Percentiles rank a stretch among this genome's conserved stretches.
Conservation (phyloP, 1,140 invertebrate species). For the Drosophila navojoa region DNA sequence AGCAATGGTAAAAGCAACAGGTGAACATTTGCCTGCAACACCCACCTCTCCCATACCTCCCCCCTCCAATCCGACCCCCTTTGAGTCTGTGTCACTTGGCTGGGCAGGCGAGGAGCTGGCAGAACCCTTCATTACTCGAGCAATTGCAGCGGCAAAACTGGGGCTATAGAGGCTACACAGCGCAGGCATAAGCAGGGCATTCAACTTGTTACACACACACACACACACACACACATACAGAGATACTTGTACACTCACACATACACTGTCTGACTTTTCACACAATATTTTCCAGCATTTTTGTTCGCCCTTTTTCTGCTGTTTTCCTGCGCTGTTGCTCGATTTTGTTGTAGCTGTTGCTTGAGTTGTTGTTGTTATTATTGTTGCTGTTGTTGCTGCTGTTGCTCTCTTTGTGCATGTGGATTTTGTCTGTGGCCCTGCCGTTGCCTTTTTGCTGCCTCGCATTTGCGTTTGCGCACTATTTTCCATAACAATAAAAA, state of each 20-base stretch:
- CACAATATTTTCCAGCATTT: slow-evolving; percentile 77
- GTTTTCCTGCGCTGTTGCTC: slow-evolving; percentile 39
- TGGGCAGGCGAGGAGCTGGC: slow-evolving; percentile 48
- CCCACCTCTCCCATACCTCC: background rate
- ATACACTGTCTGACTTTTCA: slow-evolving; percentile 53
- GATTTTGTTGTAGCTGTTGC: slow-evolving; percentile 39
- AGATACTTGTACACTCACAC: background rate
- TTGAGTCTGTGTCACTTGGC: slow-evolving; percentile 32
- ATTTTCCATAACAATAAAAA: slow-evolving; percentile 74
- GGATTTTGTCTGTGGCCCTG: slow-evolving; percentile 49
- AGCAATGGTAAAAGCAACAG: slow-evolving; percentile 43
- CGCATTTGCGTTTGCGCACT: slow-evolving; percentile 78
- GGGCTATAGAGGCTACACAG: background rate
- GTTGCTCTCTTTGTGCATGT: slow-evolving; percentile 15
- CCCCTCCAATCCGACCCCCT: background rate
- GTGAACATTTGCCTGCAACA: slow-evolving; percentile 39
- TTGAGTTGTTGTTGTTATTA: slow-evolving; percentile 9
- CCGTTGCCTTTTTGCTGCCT: slow-evolving; percentile 52
- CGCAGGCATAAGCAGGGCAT: slow-evolving; percentile 61
- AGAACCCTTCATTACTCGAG: slow-evolving; percentile 71
- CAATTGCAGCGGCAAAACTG: slow-evolving; percentile 26
- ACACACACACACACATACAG: slow-evolving; percentile 14
- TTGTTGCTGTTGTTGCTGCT: slow-evolving; percentile 14
- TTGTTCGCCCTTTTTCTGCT: slow-evolving; percentile 59
- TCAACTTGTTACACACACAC: slow-evolving; percentile 59